Percentiles rank a stretch among this genome's conserved stretches.
Evolutionary conservation across 2,797 vertebrate genomes (phyloP).

Genomic region (Capromys pilorides): DNA sequence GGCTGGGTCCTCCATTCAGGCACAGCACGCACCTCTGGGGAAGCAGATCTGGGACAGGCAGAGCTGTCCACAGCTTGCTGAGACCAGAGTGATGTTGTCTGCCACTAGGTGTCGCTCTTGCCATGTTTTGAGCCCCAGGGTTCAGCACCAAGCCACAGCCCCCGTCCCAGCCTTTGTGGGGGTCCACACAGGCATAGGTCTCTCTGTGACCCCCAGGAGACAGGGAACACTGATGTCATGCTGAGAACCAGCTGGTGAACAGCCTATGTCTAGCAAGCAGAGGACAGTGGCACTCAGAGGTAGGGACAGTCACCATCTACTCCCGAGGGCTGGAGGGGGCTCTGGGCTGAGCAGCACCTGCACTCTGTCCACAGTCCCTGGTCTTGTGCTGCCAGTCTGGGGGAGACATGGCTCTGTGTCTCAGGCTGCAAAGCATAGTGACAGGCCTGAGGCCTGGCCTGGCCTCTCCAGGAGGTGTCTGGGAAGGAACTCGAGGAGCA

Average conservation of each 20-base stretch:
- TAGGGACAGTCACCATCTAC: not conserved
- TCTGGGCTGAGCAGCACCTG: not conserved
- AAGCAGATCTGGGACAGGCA: not conserved
- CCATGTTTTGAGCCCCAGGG: not conserved
- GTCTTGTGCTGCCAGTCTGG: not conserved
- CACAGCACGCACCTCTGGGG: not conserved
- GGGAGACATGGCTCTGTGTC: not conserved
- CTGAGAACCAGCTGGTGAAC: not conserved
- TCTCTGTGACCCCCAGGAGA: not conserved
- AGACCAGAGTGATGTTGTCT: not conserved
- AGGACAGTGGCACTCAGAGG: not conserved
- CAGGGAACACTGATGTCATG: not conserved
- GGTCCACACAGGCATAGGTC: not conserved
- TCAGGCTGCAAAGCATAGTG: not conserved
- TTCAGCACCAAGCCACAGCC: rapidly evolving
- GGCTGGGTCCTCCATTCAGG: not conserved
- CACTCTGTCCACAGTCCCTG: not conserved
- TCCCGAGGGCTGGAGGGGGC: not conserved
- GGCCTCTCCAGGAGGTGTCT: not conserved
- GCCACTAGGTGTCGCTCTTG: not conserved
- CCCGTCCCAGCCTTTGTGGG: not conserved
- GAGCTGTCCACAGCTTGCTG: not conserved
- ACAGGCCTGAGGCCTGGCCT: too few species aligned
- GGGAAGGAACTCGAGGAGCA: not conserved
- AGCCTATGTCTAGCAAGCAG: not conserved